phyloP scores from a whole-genome alignment of 2,888 invertebrate genomes.

The Dichetophora obliterata region DNA sequence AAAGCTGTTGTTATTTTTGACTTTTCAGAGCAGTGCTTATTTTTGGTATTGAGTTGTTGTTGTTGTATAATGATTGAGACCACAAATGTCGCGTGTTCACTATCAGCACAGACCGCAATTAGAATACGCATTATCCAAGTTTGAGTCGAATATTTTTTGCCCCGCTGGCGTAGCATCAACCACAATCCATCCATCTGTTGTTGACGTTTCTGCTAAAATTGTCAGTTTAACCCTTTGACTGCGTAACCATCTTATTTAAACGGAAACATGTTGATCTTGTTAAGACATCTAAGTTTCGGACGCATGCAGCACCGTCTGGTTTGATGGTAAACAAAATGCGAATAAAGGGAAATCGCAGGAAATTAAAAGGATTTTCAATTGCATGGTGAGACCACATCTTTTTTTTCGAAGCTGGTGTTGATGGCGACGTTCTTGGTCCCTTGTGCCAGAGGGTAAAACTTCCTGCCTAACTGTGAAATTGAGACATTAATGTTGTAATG shows the following conservation, averaged over 20 bases:
- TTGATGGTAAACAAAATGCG: not conserved
- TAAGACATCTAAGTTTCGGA: constrained; percentile 44
- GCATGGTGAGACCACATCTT: not conserved
- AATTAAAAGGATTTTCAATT: constrained; percentile 61
- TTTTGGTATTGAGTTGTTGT: not conserved
- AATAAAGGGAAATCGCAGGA: constrained; percentile 58
- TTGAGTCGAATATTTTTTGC: not conserved
- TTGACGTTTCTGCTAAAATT: constrained; percentile 55
- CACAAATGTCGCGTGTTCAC: not conserved
- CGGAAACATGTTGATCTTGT: constrained; percentile 59
- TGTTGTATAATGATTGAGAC: not conserved
- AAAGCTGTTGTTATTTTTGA: too few species aligned
- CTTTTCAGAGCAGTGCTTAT: not conserved
- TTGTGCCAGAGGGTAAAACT: constrained; percentile 13
- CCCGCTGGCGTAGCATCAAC: too few species aligned
- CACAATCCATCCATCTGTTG: constrained; percentile 55
- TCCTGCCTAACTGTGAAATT: constrained; percentile 38
- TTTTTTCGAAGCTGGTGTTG: not conserved
- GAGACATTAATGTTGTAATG: constrained; percentile 47
- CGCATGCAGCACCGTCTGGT: not conserved
- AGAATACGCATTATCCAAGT: not conserved
- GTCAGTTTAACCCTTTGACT: constrained; percentile 52
- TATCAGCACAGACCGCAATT: constrained; percentile 12
- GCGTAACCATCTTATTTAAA: not conserved
- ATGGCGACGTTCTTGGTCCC: constrained; percentile 1